Base-by-base conservation (phyloP, 1,140 invertebrate genomes). In the Pollicipes pollicipes region DNA sequence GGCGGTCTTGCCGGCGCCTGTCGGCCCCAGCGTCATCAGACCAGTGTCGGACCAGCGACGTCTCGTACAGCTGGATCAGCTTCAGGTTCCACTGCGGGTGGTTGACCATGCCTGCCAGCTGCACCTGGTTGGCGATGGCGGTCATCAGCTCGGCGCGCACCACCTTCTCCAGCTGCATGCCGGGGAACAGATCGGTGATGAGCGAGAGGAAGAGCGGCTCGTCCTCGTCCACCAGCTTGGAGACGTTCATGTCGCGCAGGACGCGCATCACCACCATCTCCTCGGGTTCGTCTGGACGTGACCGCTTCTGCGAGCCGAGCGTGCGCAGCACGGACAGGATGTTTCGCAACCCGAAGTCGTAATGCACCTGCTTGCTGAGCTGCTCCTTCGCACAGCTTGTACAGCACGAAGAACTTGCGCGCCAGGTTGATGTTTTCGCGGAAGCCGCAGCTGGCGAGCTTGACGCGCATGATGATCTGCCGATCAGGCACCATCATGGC, bases 401-500 rank as follows among this genome's bases (percentile, higher is more conserved):
- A 98, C 30, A 98, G 81, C 0, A 93, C 95, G 78, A 93, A 98
- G 81, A 97, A 98, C 80, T 98, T 98, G 70, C 93, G 81, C 1
- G 95, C 93, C 16, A 97, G 81, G 0, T 93, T 92, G 66, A 97
- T 95, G 78, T 98, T 98, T 78, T 98, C 94, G 26, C 96, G 80
- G 80, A 97, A 97, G 63, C 95, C 95, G 79, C 93, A 95, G 72
- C 90, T 92, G 26, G 95, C 95, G 68, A 98, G 80, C 82, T 98
- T 97, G 0, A 97, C 95, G 74, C 95, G 83, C 73, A 97, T 98
- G 76, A 98, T 98, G 74, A 97, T 97, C 82, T 97, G 94, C 72
- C 95, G 82, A 79, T 98, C 95, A 0, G 95, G 95, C 28, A 98
- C 94, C 95, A 97, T 98, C 95, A 98, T 97, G 30, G 95, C 93